Evolutionary conservation across 2,113 vertebrate species (phyloP).

Genomic region (Tautogolabrus adspersus): DNA sequence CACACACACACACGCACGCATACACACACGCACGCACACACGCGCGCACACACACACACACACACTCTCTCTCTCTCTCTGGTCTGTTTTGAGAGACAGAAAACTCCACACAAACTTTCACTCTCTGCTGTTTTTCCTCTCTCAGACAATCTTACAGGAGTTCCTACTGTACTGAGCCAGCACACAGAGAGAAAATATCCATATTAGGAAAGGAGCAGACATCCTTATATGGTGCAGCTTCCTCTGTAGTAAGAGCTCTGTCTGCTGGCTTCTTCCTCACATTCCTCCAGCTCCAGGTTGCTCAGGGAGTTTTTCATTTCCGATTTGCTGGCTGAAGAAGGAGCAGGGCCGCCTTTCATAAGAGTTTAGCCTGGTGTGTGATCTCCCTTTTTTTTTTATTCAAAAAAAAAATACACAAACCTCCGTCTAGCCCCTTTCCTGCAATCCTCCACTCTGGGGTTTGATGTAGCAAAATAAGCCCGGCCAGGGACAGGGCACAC

Average conservation of each 20-base stretch:
- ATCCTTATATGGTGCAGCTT: slow-evolving; percentile 92
- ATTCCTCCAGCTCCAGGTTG: slow-evolving; percentile 90
- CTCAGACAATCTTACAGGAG: slow-evolving; percentile 45
- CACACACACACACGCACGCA: slow-evolving; percentile 23
- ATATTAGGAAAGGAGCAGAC: slow-evolving; percentile 83
- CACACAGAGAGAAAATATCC: slow-evolving; percentile 73
- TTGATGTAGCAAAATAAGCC: slow-evolving; percentile 89
- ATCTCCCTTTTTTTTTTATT: slow-evolving; percentile 75
- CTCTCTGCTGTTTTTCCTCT: slow-evolving; percentile 37
- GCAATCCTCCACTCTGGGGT: slow-evolving; percentile 88
- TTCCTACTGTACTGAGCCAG: slow-evolving; percentile 76
- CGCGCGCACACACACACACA: slow-evolving; percentile 26
- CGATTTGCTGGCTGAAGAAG: slow-evolving; percentile 90
- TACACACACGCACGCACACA: slow-evolving; percentile 15
- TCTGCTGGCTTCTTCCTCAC: slow-evolving; percentile 89
- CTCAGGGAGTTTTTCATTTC: slow-evolving; percentile 96
- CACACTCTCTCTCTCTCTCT: slow-evolving; percentile 24
- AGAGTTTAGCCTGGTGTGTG: slow-evolving; percentile 90
- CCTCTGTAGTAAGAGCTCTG: slow-evolving; percentile 90
- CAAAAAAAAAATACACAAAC: slow-evolving; percentile 91
- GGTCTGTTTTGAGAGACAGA: slow-evolving; percentile 20
- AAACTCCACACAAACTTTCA: slow-evolving; percentile 47
- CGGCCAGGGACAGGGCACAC: slow-evolving; percentile 84
- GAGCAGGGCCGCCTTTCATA: slow-evolving; percentile 84
- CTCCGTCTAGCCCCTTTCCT: slow-evolving; percentile 95